Base-by-base conservation (phyloP, 2,888 invertebrate genomes). In the Macrophya annulata region DNA sequence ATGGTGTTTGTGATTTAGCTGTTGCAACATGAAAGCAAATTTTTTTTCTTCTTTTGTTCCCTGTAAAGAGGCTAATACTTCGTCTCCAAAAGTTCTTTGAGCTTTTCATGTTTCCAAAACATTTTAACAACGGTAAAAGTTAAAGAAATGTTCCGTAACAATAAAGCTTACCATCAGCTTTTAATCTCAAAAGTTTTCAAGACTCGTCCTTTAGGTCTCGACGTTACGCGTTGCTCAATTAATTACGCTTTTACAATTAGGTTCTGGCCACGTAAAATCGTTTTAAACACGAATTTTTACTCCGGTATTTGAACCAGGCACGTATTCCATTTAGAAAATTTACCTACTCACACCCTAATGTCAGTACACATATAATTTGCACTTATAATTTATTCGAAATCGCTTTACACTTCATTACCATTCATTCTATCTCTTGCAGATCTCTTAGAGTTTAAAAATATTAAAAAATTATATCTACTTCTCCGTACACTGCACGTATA, bases 261-360 rank as follows among this genome's bases (percentile, higher is more conserved):
- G 62, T 25, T 62, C 21, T 62, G 62, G 25, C 12, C 9, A 62
- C 62, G 25, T 62, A 1, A 12, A 62, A 62, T 21, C 62, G 25
- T 62, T 62, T 62, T 62, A 62, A 25, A 62, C 12, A 25, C 62
- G 62, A 72, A 72, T 72, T 72, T 31, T 15, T 31, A 31, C 40
- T 2, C 8, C n/a, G 15, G 40, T 12, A 25, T 25, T 62, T 12
- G 62, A 62, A 62, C 0, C 40, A 72, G 40, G 40, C 71, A 72
- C 71, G 71, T 72, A 40, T 37, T 72, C 43, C 37, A 72, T 72
- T 72, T n/a, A 72, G n/a, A 37, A 72, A 43, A 72, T 62, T 62
- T 25, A 62, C 62, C 21, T 8, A 62, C 62, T 25, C 10, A 25
- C 12, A 48, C 25, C 62, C 10, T 9, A 62, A n/a, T 62, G 2